phyloP scores from a whole-genome alignment of 2,888 invertebrate genomes.

The Pecten maximus region DNA sequence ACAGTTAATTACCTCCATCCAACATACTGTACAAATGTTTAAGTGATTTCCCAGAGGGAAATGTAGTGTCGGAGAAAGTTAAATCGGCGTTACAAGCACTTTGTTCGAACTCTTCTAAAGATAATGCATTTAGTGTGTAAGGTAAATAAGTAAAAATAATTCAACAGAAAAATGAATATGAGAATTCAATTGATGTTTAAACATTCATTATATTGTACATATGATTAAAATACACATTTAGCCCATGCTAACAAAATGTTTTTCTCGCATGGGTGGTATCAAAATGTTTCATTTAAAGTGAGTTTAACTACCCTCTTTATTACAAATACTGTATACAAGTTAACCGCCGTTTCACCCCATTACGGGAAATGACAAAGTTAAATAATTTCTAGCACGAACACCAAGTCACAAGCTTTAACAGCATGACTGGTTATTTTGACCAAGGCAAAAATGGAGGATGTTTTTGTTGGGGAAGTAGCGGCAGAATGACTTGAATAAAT shows the following conservation, averaged over 20 bases:
- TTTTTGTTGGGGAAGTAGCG: too few species aligned
- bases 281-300: background rate
- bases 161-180: background rate
- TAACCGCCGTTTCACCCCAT: background rate
- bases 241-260: background rate
- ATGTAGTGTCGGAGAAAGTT: background rate
- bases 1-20: too few species aligned
- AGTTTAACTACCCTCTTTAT: background rate
- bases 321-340: background rate
- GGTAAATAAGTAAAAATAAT: background rate
- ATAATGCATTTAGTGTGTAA: too few species aligned
- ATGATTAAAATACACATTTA: background rate
- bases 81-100: background rate
- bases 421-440: too few species aligned
- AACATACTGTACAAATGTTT: too few species aligned
- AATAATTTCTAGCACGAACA: background rate
- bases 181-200: background rate
- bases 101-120: background rate
- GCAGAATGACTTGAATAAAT: too few species aligned
- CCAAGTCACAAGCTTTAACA: background rate
- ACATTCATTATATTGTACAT: background rate
- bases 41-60: background rate
- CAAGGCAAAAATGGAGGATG: too few species aligned
- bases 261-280: background rate
- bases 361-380: background rate